Evolutionary conservation across 2,113 vertebrate genomes (phyloP), one percentile per base, ranked within the genome.

Genomic region (Limanda limanda): DNA sequence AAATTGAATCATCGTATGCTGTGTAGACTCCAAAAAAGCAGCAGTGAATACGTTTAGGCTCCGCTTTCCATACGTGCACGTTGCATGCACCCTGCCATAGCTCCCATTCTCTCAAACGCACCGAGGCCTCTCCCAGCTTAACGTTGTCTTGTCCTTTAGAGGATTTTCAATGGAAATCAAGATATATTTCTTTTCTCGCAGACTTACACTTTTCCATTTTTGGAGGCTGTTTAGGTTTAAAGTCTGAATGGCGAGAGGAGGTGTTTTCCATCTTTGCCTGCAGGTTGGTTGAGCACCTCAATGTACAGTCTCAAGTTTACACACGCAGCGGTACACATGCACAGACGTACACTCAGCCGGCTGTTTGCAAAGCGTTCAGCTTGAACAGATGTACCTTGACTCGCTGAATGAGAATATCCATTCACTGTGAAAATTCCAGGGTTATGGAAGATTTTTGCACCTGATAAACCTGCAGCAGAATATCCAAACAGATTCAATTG

Each of bases 311-410:
- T 27, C 11, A 1, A 21, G 37, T 54, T 51, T 51, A 51, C 14
- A 42, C 31, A n/a, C 45, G 25, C 51, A 61, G 45, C 18, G 21
- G 61, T 9, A 56, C 63, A 73, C 21, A 31, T 27, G 52, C 71
- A 51, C 54, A 56, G 21, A 59, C 18, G 37, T 72, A 48, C 72
- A 37, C 58, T 64, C 56, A 9, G 37, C 59, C 0, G 4, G 40
- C 74, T 87, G 52, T 85, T 83, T 85, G 74, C 72, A 57, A 74
- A 83, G 62, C 66, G 68, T 73, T 85, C 80, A 83, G 63, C 64
- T 68, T 54, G 63, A 73, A 84, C 86, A 82, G 83, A 86, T 80
- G 85, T 52, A 86, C 83, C 73, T 89, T 86, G 83, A 82, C 78
- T 84, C 24, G 65, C 73, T 80, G 85, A 80, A 82, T 84, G 68